A percentile compares a stretch with the other conserved stretches of the same genome.
These are phyloP conservation scores for Megaceryle torquata DNA, from an alignment of 2,113 vertebrate genomes.

Conservation along the genomic window DNA sequence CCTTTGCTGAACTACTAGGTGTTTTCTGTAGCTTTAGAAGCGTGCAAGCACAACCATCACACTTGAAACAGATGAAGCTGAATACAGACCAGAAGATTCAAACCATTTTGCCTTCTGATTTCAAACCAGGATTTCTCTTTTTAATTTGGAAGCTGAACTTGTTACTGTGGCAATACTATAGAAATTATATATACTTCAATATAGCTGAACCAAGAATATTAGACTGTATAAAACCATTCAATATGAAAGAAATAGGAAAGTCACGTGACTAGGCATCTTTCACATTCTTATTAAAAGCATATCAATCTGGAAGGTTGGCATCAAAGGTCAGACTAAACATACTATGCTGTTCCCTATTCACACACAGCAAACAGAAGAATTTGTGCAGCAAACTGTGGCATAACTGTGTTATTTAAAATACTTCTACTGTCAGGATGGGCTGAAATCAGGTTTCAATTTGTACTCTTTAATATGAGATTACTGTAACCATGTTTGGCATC, in stretches of 20 bases:
- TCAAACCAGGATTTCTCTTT: not conserved
- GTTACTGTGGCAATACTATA: not conserved
- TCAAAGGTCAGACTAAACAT: not conserved
- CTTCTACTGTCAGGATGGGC: not conserved
- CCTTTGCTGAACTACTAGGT: not conserved
- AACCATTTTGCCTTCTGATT: not conserved
- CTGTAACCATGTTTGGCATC: conserved; percentile 22
- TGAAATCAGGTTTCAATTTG: conserved; percentile 40
- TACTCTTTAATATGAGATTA: conserved; percentile 20
- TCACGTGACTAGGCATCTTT: not conserved
- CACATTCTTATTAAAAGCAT: not conserved
- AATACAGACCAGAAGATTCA: not conserved
- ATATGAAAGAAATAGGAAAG: not conserved
- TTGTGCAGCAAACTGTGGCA: not conserved
- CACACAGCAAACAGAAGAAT: not conserved
- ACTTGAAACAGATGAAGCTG: not conserved
- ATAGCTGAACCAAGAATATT: not conserved
- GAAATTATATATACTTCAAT: not conserved
- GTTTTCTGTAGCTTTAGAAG: not conserved
- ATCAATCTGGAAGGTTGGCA: not conserved
- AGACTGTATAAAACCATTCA: not conserved
- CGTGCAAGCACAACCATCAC: not conserved
- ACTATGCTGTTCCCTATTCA: not conserved
- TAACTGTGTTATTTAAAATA: not conserved
- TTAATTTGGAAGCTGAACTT: not conserved